Conservation (phyloP, 2,888 invertebrate species). For the Nipponacmea schrenckii region DNA sequence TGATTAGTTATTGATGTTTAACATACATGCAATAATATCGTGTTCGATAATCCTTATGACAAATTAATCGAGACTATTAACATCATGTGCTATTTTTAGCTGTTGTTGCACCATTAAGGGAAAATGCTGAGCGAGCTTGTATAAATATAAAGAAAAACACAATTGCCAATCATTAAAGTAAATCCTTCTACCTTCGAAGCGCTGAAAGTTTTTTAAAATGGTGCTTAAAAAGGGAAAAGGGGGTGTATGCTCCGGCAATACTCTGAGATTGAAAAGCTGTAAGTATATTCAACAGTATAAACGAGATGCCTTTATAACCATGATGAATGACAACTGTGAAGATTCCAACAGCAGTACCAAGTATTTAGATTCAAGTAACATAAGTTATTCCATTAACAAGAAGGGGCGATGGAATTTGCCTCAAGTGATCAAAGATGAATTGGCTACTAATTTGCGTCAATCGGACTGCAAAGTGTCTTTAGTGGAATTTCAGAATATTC, state of each 20-base stretch:
- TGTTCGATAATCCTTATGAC: too few species aligned
- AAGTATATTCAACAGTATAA: background rate
- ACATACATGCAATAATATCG: too few species aligned
- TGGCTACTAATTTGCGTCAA: slow-evolving; percentile 10
- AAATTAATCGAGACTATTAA: too few species aligned
- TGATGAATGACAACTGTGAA: background rate
- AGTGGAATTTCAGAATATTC: background rate
- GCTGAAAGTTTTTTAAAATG: background rate
- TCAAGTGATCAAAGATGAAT: slow-evolving; percentile 34
- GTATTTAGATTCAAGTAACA: background rate
- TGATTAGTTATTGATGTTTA: too few species aligned
- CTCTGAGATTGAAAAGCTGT: background rate
- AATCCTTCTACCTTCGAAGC: too few species aligned
- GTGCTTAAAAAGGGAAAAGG: background rate
- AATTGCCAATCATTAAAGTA: too few species aligned
- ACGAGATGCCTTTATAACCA: background rate
- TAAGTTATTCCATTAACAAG: slow-evolving; percentile 46
- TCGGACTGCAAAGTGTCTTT: background rate
- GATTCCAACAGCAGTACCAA: background rate
- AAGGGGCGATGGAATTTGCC: slow-evolving; percentile 51
- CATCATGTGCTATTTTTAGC: too few species aligned
- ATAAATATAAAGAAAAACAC: too few species aligned
- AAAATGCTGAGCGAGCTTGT: too few species aligned
- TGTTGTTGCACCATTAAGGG: too few species aligned
- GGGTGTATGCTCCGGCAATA: background rate